phyloP scores from a whole-genome alignment of 2,797 vertebrate genomes.

The Rhynchotus rufescens region DNA sequence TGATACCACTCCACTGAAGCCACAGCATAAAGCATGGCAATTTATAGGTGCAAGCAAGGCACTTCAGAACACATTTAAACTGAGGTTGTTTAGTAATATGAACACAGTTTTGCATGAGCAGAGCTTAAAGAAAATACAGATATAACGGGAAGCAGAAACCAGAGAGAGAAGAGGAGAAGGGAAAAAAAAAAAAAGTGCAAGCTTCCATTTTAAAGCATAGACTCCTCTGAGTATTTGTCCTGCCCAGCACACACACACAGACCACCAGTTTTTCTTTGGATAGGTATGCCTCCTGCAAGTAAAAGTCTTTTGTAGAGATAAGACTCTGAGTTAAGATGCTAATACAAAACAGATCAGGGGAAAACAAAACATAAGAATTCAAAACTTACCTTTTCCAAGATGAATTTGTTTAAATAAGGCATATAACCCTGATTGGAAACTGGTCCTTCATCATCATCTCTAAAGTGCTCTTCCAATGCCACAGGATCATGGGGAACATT shows the following conservation, averaged over 20 bases:
- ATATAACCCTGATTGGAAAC: conserved; percentile 99
- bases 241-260: neutral
- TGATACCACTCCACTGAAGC: neutral
- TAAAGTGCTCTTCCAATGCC: conserved; percentile 96
- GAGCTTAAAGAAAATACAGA: neutral
- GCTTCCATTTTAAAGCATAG: neutral
- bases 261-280: neutral
- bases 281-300: neutral
- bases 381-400: conserved; percentile 93
- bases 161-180: neutral
- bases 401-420: conserved; percentile 98
- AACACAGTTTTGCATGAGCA: neutral
- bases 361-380: neutral
- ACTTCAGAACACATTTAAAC: neutral
- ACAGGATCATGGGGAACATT: conserved; percentile 95
- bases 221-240: fast-evolving
- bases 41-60: neutral
- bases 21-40: neutral
- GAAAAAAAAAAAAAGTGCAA: neutral
- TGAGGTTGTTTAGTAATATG: neutral
- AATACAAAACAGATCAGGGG: neutral
- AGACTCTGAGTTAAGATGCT: neutral
- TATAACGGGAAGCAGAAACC: neutral
- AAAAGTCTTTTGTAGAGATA: neutral
- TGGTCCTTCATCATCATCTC: conserved; percentile 95